Conservation (phyloP, 2,113 vertebrate genomes). For the Phylloscopus whistleri region DNA sequence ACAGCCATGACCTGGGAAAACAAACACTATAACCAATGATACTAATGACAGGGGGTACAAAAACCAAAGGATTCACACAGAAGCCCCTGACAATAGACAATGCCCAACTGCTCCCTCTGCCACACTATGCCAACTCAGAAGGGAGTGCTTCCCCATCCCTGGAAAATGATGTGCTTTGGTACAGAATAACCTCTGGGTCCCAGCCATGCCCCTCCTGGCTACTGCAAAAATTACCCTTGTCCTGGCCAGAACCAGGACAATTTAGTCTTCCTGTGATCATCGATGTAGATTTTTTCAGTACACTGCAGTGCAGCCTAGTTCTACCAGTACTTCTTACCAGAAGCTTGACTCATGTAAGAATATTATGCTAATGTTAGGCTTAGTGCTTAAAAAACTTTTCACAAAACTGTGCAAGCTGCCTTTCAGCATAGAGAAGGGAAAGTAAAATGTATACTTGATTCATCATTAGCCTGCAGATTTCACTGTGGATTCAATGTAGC, state of each 20-base stretch:
- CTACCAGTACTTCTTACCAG: neutral
- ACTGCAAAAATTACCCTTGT: neutral
- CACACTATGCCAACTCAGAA: accelerated
- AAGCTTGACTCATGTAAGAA: neutral
- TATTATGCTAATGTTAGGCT: neutral
- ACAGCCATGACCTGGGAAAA: neutral
- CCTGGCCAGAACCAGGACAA: neutral
- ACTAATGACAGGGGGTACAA: neutral
- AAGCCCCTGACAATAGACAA: neutral
- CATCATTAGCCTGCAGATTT: neutral
- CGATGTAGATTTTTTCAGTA: neutral
- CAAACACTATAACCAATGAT: neutral
- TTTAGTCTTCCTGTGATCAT: neutral
- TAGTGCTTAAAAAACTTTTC: neutral
- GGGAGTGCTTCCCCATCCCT: neutral
- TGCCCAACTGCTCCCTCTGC: neutral
- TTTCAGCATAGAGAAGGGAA: neutral
- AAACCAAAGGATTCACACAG: accelerated
- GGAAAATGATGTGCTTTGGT: neutral
- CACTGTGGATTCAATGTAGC: neutral
- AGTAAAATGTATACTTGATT: neutral
- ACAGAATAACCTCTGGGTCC: neutral
- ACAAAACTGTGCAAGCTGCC: neutral
- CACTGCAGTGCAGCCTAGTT: neutral
- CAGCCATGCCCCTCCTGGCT: neutral